Conservation (phyloP, 2,113 vertebrate species). For the Plestiodon gilberti region DNA sequence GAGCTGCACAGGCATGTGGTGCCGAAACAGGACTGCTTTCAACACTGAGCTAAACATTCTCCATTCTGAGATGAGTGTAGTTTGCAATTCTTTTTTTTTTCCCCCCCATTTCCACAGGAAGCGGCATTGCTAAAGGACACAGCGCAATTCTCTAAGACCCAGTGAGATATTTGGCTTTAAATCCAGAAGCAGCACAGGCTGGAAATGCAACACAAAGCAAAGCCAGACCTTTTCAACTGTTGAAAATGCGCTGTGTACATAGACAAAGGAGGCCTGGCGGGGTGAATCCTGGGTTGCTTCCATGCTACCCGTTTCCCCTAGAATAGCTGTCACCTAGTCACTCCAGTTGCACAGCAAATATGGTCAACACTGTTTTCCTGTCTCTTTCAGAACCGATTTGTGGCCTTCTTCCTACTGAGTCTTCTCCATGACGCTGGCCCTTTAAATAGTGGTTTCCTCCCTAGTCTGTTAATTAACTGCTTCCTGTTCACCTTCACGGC, state of each 20-base stretch:
- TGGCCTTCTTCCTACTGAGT: too few relatives aligned
- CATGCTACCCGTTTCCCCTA: not conserved
- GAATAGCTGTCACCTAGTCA: not conserved
- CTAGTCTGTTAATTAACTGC: too few relatives aligned
- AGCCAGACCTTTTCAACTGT: not conserved
- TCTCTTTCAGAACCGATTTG: too few relatives aligned
- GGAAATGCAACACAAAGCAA: not conserved
- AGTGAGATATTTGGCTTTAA: too few relatives aligned
- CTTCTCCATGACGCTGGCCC: too few relatives aligned
- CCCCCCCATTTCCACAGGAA: not conserved
- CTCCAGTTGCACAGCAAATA: not conserved
- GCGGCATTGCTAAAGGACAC: not conserved
- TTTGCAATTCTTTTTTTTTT: too few relatives aligned
- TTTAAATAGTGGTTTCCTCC: too few relatives aligned
- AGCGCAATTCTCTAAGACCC: not conserved
- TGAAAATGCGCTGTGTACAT: not conserved
- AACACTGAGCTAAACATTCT: not conserved
- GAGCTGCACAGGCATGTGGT: not conserved
- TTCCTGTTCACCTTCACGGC: too few relatives aligned
- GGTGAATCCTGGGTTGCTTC: not conserved
- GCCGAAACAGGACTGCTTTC: not conserved
- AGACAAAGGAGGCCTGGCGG: not conserved
- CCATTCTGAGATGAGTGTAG: not conserved
- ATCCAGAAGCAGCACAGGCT: not conserved
- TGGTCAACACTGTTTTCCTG: too few relatives aligned